These are phyloP conservation scores for Enteromius viviparus DNA, from an alignment of 2,797 vertebrate genomes.

Conservation along the genomic window DNA sequence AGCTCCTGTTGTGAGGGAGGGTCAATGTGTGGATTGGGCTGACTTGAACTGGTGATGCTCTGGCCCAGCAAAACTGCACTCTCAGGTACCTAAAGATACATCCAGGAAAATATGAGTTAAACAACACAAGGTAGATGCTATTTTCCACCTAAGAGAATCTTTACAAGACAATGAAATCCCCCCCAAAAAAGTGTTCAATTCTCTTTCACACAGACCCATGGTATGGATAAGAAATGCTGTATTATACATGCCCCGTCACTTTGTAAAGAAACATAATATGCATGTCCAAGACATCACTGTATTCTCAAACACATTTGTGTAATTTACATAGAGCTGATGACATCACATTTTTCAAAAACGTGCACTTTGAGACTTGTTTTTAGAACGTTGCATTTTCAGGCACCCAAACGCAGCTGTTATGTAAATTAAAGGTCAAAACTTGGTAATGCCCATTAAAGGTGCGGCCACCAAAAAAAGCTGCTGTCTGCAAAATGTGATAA, in stretches of 20 bases:
- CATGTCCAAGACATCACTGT: background rate
- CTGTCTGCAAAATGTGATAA: background rate
- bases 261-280: background rate
- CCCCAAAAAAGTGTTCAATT: background rate
- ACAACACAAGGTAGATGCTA: background rate
- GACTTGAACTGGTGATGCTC: constrained; percentile 76
- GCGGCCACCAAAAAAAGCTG: too few species aligned
- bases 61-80: constrained; percentile 79
- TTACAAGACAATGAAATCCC: background rate
- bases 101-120: background rate
- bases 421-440: too few species aligned
- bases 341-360: too few species aligned
- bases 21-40: constrained; percentile 68
- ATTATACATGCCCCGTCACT: background rate
- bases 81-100: constrained; percentile 82
- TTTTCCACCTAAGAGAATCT: background rate
- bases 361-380: too few species aligned
- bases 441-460: background rate
- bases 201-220: background rate
- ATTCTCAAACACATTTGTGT: background rate
- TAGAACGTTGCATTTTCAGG: too few species aligned
- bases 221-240: background rate
- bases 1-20: constrained; percentile 79
- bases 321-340: background rate
- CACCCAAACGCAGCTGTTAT: too few species aligned